Conservation (phyloP, 2,888 invertebrate genomes). For the Belgica antarctica region DNA sequence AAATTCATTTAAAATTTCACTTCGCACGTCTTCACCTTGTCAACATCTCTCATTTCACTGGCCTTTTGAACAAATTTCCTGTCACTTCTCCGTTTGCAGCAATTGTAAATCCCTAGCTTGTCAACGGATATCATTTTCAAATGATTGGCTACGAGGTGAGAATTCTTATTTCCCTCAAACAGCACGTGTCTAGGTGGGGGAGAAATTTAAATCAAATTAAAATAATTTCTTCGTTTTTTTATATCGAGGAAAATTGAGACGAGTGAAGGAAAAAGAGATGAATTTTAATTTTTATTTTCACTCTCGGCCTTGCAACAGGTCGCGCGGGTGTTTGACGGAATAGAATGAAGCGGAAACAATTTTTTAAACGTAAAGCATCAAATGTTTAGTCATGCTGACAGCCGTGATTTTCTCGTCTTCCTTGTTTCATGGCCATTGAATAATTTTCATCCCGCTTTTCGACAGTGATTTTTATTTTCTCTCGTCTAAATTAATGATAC, state of each 20-base stretch:
- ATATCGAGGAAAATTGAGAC: conserved; percentile 29
- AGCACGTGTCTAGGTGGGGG: too few species aligned
- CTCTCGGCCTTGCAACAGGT: conserved; percentile 27
- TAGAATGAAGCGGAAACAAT: conserved; percentile 29
- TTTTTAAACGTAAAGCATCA: conserved; percentile 16
- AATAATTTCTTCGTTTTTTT: too few species aligned
- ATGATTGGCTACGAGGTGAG: conserved; percentile 12
- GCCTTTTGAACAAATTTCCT: too few species aligned
- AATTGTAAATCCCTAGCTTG: neutral
- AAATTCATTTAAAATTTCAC: too few species aligned
- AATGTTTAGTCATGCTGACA: conserved; percentile 41
- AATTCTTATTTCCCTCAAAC: neutral
- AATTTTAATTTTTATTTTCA: neutral
- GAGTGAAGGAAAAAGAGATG: neutral
- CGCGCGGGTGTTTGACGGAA: conserved; percentile 21
- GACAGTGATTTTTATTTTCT: neutral
- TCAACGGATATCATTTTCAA: conserved; percentile 29
- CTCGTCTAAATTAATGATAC: conserved; percentile 37
- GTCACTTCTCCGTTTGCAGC: too few species aligned
- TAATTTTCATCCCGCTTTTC: neutral
- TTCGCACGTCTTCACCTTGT: too few species aligned
- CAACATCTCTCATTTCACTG: too few species aligned
- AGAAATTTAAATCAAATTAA: too few species aligned
- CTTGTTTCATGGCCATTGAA: conserved; percentile 13
- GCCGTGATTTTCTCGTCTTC: conserved; percentile 23